phyloP scores from a whole-genome alignment of 64 coral and sea anemone genomes.

The Actinia tenebrosa region DNA sequence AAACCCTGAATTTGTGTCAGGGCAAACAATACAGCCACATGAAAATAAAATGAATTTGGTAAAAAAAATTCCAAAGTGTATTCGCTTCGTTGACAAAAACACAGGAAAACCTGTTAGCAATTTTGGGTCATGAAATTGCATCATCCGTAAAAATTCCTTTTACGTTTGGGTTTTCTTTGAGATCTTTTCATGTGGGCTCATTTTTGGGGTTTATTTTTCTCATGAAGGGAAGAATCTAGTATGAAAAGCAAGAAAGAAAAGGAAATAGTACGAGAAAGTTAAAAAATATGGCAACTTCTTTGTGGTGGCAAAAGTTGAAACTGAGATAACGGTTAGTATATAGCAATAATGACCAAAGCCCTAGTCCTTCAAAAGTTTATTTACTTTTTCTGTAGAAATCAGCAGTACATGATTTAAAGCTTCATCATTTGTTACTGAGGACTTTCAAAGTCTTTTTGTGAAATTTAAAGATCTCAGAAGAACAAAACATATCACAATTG shows the following conservation, averaged over 20 bases:
- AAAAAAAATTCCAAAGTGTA: conserved; percentile 1
- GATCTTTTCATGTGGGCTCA: not conserved
- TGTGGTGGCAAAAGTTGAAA: not conserved
- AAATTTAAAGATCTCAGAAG: no score
- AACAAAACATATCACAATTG: no score
- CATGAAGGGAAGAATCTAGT: not conserved
- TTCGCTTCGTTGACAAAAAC: not conserved
- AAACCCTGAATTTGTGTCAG: conserved; percentile 4
- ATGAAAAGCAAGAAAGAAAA: not conserved
- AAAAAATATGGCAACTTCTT: not conserved
- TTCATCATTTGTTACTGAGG: no score
- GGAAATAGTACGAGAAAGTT: not conserved
- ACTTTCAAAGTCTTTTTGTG: no score
- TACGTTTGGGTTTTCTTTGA: not conserved
- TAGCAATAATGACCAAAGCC: no score
- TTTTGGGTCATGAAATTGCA: not conserved
- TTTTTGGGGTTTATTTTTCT: not conserved
- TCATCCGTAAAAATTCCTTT: not conserved
- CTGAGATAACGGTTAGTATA: no score
- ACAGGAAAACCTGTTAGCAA: not conserved
- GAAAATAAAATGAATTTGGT: not conserved
- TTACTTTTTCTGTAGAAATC: no score
- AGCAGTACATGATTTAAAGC: no score
- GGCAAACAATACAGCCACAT: conserved; percentile 9
- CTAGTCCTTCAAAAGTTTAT: no score